Conservation (phyloP, 2,797 vertebrate species). For the Enteromius treurensis region DNA sequence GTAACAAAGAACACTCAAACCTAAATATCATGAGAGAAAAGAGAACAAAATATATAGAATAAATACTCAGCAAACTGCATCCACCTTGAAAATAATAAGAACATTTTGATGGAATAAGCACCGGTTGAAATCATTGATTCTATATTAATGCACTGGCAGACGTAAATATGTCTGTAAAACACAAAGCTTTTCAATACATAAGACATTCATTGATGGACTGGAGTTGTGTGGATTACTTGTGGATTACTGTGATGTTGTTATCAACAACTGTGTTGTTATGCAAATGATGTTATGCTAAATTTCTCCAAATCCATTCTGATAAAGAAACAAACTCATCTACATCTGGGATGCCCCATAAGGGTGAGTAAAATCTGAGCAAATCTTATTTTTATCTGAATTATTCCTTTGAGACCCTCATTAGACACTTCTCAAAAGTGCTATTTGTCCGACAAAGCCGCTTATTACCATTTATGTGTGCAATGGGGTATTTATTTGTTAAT, state of each 20-base stretch:
- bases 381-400: not conserved
- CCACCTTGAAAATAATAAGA: not conserved
- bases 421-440: not conserved
- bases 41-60: not conserved
- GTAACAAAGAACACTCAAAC: conserved; percentile 19
- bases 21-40: conserved; percentile 13
- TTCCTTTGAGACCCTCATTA: not conserved
- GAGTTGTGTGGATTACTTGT: not conserved
- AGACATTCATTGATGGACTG: not conserved
- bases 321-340: not conserved
- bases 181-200: not conserved
- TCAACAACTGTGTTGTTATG: too few species aligned
- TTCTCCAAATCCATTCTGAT: not conserved
- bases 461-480: not conserved
- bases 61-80: conserved; percentile 14
- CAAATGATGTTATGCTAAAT: not conserved
- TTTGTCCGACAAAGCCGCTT: not conserved
- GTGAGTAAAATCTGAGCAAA: not conserved
- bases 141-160: not conserved
- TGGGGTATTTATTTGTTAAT: not conserved
- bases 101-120: not conserved
- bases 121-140: not conserved
- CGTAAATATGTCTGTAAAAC: not conserved
- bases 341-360: not conserved
- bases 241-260: not conserved